Evolutionary conservation across 2,113 vertebrate species (phyloP), one percentile per base, ranked within the genome.

Genomic region (Sebastes schlegelii): DNA sequence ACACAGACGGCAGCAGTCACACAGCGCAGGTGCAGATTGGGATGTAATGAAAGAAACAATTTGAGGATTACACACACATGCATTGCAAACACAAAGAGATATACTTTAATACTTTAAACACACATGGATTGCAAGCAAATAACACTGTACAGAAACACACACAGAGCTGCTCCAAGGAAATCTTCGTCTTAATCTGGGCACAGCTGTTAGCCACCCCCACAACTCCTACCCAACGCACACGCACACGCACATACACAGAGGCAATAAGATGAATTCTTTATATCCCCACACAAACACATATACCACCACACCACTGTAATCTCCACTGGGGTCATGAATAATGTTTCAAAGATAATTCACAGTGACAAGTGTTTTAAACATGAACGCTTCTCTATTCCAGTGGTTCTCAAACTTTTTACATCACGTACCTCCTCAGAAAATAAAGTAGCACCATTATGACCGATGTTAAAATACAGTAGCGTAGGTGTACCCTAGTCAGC

Each of bases 161-260:
- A 26, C 45, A 57, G 7, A 77, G 65, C 61, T 61, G 71, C 40
- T 69, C 70, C 12, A 43, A 57, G 55, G 77, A 57, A 72, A 57
- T 72, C 70, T 86, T 3, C 45, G 75, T 55, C 55, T 77, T 84
- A 87, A 87, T 87, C 86, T 84, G 40, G 55, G 42, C 55, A 49
- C 80, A 84, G 73, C 86, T 87, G 77, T 84, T 49, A 17, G 1
- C 48, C 54, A 10, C 4, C 63, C 10, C 23, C 19, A 3, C 12
- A 49, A 16, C 16, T 17, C 16, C 52, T 6, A 5, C 11, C 64
- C 16, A 26, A 45, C 52, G 21, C 62, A 26, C 23, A 14, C 40
- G 4, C 63, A 6, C 64, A 34, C n/a, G 7, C 64, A n/a, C 46
- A 48, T 34, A 61, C 34, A 26, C 63, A 17, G 1, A 76, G 4